Evolutionary conservation across 2,797 vertebrate species (phyloP).

Genomic region (Hephaestus fuliginosus): DNA sequence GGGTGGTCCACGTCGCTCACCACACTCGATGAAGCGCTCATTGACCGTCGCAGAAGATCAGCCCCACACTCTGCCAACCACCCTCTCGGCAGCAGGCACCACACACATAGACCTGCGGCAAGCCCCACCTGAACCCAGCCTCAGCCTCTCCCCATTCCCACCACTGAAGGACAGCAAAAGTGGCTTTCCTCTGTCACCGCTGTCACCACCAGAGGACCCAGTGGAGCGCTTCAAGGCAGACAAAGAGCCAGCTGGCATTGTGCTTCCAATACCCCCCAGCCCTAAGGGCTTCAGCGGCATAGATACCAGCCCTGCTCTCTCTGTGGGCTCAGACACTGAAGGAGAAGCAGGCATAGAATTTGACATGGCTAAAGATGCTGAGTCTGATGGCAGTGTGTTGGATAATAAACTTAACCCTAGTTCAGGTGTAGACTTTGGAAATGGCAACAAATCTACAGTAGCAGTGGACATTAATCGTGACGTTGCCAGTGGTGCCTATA

Average conservation of each 20-base stretch:
- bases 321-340: constrained; percentile 7
- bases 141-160: constrained; percentile 68
- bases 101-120: constrained; percentile 77
- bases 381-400: constrained; percentile 4
- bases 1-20: constrained; percentile 76
- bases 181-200: constrained; percentile 70
- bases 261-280: constrained; percentile 79
- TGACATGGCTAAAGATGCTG: constrained; percentile 18
- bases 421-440: constrained; percentile 41
- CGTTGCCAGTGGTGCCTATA: constrained; percentile 31
- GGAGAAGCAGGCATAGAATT: constrained; percentile 3
- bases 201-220: constrained; percentile 84
- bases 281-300: constrained; percentile 55
- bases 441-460: constrained; percentile 11
- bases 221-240: constrained; percentile 70
- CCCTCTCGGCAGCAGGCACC: constrained; percentile 74
- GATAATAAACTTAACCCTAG: constrained; percentile 16
- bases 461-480: constrained; percentile 32
- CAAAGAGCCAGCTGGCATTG: constrained; percentile 74
- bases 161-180: constrained; percentile 50
- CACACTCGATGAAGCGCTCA: constrained; percentile 87
- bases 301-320: constrained; percentile 11
- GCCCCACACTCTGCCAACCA: constrained; percentile 78
- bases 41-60: constrained; percentile 91
- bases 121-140: constrained; percentile 55